phyloP scores from a whole-genome alignment of 2,888 invertebrate genomes.

The Hirtodrosophila alboralis region DNA sequence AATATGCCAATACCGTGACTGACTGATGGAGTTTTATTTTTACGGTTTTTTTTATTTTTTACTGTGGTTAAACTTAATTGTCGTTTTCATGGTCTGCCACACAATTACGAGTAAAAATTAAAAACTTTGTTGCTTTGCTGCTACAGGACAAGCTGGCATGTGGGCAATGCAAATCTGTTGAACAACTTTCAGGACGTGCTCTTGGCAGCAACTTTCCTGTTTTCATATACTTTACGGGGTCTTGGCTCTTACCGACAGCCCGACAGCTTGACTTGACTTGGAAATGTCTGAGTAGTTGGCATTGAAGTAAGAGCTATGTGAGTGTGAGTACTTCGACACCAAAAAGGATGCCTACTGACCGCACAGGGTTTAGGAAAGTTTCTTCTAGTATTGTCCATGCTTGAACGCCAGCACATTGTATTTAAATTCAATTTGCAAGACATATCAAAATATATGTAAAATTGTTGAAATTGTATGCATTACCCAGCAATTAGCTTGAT shows the following conservation, averaged over 20 bases:
- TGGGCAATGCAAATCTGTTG: slow-evolving; percentile 44
- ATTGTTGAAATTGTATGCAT: slow-evolving; percentile 16
- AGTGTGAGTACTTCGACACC: neutral
- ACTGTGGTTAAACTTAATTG: slow-evolving; percentile 43
- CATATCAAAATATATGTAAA: slow-evolving; percentile 8
- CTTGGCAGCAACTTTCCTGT: slow-evolving; percentile 15
- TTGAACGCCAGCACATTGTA: slow-evolving; percentile 7
- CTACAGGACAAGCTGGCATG: slow-evolving; percentile 34
- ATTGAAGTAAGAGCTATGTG: slow-evolving; percentile 6
- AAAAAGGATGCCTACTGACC: slow-evolving; percentile 27
- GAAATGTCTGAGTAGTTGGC: slow-evolving; percentile 12
- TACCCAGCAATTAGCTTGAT: neutral
- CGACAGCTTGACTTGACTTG: too few relatives aligned
- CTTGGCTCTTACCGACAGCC: too few relatives aligned
- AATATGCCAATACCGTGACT: neutral
- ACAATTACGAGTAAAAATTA: slow-evolving; percentile 47
- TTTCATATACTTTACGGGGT: too few relatives aligned
- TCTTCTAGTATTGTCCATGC: slow-evolving; percentile 3
- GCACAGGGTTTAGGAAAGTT: slow-evolving; percentile 21
- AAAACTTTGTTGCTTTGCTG: slow-evolving; percentile 37
- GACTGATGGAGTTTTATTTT: neutral
- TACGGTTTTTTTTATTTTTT: slow-evolving; percentile 14
- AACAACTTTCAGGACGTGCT: slow-evolving; percentile 22
- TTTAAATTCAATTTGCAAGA: slow-evolving; percentile 34
- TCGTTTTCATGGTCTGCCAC: slow-evolving; percentile 34